Base-by-base conservation (phyloP, 1,140 invertebrate genomes). In the Drosophila willistoni region DNA sequence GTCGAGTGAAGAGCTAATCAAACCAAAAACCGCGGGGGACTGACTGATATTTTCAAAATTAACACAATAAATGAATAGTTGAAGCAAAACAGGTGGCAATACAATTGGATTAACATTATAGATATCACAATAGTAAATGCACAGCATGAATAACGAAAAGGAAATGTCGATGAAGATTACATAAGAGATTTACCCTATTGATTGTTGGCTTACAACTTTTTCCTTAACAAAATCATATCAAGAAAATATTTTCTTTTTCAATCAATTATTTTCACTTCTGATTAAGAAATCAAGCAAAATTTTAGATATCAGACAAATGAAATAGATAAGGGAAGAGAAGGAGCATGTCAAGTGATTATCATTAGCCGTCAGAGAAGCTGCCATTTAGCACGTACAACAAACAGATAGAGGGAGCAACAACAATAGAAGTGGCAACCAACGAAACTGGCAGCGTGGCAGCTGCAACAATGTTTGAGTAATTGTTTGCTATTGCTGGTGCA, bases 391-490 rank as follows among this genome's bases (percentile, higher is more conserved):
- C 80, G 83, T 84, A 87, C 84, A 84, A 84, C 73, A 73, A 77
- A 63, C 73, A 47, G 12, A 9, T 19, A 51, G 42, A n/a, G 12
- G 36, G 2, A 65, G 17, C 62, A 80, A 44, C 42, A 44, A 7
- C 42, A 44, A 17, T 44, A 44, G 42, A 5, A 44, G 14, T 7
- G 7, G 12, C 65, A 72, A 25, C 65, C 64, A 36, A 62, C 62
- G 7, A 42, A 61, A 22, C 67, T 59, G 36, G 34, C 39, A 9
- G 39, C 70, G 56, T 33, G 66, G 65, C 77, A 81, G 71, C 64
- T 79, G 84, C 80, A 80, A 87, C 83, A 89, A 89, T 87, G 84
- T 89, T 84, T 89, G 80, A 87, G 77, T 87, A 87, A 87, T 87
- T 89, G 83, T 87, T 89, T 89, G 83, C 83, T 55, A 64, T 68